Evolutionary conservation across 2,797 vertebrate genomes (phyloP).

Genomic region (Amblyraja radiata): DNA sequence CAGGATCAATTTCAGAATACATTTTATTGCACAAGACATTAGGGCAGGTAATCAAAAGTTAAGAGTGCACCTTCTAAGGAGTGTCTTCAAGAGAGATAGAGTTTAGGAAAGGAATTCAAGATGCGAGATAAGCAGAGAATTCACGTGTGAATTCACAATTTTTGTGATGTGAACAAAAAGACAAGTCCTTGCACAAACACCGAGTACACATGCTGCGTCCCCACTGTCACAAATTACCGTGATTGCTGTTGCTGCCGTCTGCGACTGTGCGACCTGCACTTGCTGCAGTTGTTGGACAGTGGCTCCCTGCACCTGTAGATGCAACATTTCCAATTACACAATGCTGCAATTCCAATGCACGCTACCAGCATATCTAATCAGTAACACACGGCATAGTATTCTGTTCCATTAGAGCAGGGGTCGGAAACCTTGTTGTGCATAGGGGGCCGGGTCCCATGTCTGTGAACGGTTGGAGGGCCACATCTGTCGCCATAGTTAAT

Average conservation of each 20-base stretch:
- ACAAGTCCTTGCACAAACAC: neutral
- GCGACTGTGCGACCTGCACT: slow-evolving; percentile 70
- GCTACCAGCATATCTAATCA: neutral
- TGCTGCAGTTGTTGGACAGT: slow-evolving; percentile 76
- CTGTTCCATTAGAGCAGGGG: neutral
- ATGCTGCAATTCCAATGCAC: neutral
- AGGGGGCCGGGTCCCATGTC: too few relatives aligned
- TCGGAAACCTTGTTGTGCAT: neutral
- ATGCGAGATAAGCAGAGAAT: neutral
- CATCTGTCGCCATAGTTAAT: too few relatives aligned
- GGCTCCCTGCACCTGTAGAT: slow-evolving; percentile 68
- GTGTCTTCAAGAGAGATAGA: neutral
- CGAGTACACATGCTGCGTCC: neutral
- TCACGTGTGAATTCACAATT: neutral
- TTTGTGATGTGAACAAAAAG: neutral
- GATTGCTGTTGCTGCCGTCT: slow-evolving; percentile 62
- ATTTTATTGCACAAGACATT: neutral
- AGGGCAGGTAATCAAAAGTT: neutral
- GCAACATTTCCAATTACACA: neutral
- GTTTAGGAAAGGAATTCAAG: neutral
- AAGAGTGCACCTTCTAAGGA: too few relatives aligned
- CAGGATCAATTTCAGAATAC: neutral
- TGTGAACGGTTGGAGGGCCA: too few relatives aligned
- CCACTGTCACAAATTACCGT: slow-evolving; percentile 59
- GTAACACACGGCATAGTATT: neutral